Evolutionary conservation across 64 coral and sea anemone genomes (phyloP).

Genomic region (Pocillopora verrucosa): DNA sequence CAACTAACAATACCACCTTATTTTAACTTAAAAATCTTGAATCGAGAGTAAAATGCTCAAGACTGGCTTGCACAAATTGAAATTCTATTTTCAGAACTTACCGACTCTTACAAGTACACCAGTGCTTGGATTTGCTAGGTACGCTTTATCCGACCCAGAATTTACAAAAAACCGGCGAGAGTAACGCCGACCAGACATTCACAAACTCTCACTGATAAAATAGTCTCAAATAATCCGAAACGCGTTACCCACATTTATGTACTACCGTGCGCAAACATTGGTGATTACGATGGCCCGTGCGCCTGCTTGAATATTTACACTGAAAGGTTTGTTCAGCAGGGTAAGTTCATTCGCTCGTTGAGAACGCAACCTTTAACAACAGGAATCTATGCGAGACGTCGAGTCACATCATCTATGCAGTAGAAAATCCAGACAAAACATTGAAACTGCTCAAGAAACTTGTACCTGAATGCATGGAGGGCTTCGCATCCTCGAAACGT

Average conservation of each 20-base stretch:
- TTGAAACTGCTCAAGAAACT: not conserved
- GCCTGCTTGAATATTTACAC: slow-evolving; percentile 12
- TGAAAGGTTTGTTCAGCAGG: not conserved
- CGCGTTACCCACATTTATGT: slow-evolving; percentile 12
- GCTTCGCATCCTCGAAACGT: not conserved
- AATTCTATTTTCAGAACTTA: slow-evolving; percentile 7
- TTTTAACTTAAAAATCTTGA: too few species aligned
- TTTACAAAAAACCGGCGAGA: slow-evolving; percentile 12
- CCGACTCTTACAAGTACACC: not conserved
- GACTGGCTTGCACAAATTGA: slow-evolving; percentile 36
- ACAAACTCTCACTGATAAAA: slow-evolving; percentile 22
- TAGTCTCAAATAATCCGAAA: slow-evolving; percentile 18
- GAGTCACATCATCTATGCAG: slow-evolving; percentile 13
- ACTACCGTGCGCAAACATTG: slow-evolving; percentile 11
- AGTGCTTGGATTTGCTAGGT: not conserved
- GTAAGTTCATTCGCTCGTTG: slow-evolving; percentile 5
- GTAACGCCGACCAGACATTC: not conserved
- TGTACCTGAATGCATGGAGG: not conserved
- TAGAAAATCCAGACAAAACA: slow-evolving; percentile 56
- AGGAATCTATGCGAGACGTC: slow-evolving; percentile 23
- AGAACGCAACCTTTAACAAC: slow-evolving; percentile 7
- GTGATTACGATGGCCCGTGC: slow-evolving; percentile 19
- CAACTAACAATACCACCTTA: too few species aligned
- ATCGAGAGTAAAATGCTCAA: not conserved
- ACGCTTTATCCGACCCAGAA: slow-evolving; percentile 5